Base-by-base conservation (phyloP, 1,140 invertebrate species). In the Phthorimaea operculella region DNA sequence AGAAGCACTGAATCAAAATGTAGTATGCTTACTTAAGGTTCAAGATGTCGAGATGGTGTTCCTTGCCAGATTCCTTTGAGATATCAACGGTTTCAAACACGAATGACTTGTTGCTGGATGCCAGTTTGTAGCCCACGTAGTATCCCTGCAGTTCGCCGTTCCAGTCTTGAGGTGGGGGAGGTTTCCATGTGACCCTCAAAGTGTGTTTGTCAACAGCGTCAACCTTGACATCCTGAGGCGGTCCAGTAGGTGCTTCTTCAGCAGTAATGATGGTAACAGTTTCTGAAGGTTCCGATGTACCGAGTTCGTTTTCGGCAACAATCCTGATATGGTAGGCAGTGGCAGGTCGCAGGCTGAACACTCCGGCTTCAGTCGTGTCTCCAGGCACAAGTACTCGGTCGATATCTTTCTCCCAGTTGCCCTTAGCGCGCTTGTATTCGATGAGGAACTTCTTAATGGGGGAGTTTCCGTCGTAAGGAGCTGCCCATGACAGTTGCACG, bases 381-480 rank as follows among this genome's bases (percentile, higher is more conserved):
- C 93, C 93, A 36, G 94, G 94, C 11, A 96, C 93, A 42, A 96
- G 87, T 50, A 95, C 94, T 62, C 93, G 88, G 57, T 84, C 94
- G 65, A 95, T 93, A 77, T 95, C 93, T 47, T 88, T 90, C 72
- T 95, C 93, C 92, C 90, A 93, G 57, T 90, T 91, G 72, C 93
- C 93, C 81, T 95, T 94, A 67, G 93, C 94, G 60, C 93, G 92
- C 87, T 97, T 97, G 80, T 96, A 97, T 83, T 98, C 95, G 72
- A 98, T 95, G 47, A 94, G 89, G 79, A 97, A 99, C 73, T 92
- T 90, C 62, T 92, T 94, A 59, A 99, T 94, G 0, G 93, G 92
- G n/a, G 94, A 96, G 80, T 98, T 98, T 60, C 97, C 97, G 76
- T 97, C 93, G 79, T 97, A 98, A 12, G 96, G 96, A 52, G 94